phyloP scores from a whole-genome alignment of 2,888 invertebrate species.

The Unio delphinus region DNA sequence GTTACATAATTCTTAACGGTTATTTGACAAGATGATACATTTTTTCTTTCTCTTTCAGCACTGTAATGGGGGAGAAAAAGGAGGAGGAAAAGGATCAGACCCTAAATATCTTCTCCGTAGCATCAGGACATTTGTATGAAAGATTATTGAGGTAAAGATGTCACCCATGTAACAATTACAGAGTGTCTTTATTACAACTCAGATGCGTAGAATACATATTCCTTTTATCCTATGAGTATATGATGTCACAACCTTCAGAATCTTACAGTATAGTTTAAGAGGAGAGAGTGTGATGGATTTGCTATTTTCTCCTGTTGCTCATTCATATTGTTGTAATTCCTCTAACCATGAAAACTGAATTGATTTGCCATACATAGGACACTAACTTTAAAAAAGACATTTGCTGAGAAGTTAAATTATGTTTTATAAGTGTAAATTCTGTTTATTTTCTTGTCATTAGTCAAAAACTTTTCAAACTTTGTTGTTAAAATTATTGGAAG shows the following conservation, averaged over 20 bases:
- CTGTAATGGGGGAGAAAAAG: constrained; percentile 19
- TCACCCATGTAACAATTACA: background rate
- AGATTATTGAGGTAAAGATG: constrained; percentile 79
- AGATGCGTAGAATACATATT: background rate
- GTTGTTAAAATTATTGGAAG: no score
- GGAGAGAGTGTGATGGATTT: no score
- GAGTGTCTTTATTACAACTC: background rate
- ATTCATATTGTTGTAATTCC: no score
- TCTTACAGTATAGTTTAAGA: no score
- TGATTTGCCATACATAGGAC: no score
- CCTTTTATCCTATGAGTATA: background rate
- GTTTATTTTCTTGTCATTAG: no score
- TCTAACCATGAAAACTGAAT: no score
- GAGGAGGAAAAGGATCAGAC: constrained; percentile 57
- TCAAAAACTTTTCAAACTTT: no score
- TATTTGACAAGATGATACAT: background rate
- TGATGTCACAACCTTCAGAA: background rate
- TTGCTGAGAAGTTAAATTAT: no score
- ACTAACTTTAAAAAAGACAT: no score
- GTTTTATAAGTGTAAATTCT: no score
- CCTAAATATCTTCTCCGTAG: constrained; percentile 94
- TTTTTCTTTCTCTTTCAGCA: constrained; percentile 30
- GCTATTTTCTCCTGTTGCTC: no score
- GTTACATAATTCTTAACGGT: background rate
- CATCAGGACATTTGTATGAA: constrained; percentile 98